phyloP scores from a whole-genome alignment of 2,888 invertebrate genomes.

The Idaea aversata region DNA sequence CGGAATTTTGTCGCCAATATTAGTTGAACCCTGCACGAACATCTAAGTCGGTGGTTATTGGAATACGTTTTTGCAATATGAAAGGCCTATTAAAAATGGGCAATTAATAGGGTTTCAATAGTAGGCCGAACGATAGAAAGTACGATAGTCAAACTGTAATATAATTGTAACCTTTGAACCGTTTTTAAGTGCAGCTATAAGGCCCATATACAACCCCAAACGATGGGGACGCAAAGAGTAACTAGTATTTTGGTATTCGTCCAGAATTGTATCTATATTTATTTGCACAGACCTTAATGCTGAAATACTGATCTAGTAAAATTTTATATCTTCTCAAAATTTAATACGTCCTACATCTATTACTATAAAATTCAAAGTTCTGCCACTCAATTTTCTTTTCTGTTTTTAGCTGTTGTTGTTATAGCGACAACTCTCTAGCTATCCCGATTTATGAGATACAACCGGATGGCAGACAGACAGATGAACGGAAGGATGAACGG shows the following conservation, averaged over 20 bases:
- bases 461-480: too few relatives aligned
- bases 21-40: constrained; percentile 19
- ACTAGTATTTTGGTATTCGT: too few relatives aligned
- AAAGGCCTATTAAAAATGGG: background rate
- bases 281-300: too few relatives aligned
- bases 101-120: background rate
- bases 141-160: background rate
- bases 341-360: background rate
- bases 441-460: too few relatives aligned
- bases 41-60: constrained; percentile 24
- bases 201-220: background rate
- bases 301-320: background rate
- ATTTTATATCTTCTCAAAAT: background rate
- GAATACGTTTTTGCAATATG: constrained; percentile 25
- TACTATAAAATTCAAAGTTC: too few relatives aligned
- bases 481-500: too few relatives aligned
- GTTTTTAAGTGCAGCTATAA: background rate
- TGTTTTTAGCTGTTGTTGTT: too few relatives aligned
- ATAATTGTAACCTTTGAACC: background rate
- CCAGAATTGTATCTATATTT: too few relatives aligned
- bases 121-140: background rate
- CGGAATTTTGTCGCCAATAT: constrained; percentile 40
- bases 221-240: background rate
- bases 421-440: too few relatives aligned
- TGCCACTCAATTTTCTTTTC: too few relatives aligned